Base-by-base conservation (phyloP, 2,113 vertebrate genomes). In the Leiothrix lutea region DNA sequence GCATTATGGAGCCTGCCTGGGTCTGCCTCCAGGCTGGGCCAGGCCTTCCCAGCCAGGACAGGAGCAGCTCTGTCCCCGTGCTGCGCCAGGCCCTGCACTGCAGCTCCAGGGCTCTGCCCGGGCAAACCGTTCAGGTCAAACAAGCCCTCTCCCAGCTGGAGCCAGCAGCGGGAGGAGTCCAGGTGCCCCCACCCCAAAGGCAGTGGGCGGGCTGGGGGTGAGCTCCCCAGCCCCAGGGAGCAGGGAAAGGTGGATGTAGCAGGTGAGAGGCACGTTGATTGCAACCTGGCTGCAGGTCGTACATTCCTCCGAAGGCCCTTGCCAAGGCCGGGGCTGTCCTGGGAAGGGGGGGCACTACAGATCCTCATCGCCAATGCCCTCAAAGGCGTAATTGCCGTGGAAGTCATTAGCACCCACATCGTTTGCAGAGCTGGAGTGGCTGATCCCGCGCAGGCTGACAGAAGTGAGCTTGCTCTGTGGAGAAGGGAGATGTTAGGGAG, bases 291-390 rank as follows among this genome's bases (percentile, higher is more conserved):
- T 91, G 84, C 94, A 97, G 97, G 97, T 95, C n/a, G 1, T 95
- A 97, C 95, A 94, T 96, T 96, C 94, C 97, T 97, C 90, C 67
- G 26, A 83, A 75, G 96, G 77, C 86, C 78, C 75, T 81, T 0
- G 35, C 40, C 1, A 8, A 31, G 9, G 88, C 66, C 2, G 3
- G 64, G 24, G 84, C 88, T 73, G 93, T 88, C 85, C 85, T 15
- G 38, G 47, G 42, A 42, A 13, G 69, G 67, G 75, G 75, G 75
- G 91, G 69, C 64, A 78, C 98, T 98, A 99, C 98, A 99, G 98
- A 96, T 99, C 99, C 57, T 99, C 99, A 3, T 99, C 99, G 4
- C 99, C 99, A 35, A 99, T 99, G 97, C 99, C 99, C 97, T 99
- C 99, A 6, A 99, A 99, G 96, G 99, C 99, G 0, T 99, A 99